Base-by-base conservation (phyloP, 1,140 invertebrate species). In the Diploscapter pachys region DNA sequence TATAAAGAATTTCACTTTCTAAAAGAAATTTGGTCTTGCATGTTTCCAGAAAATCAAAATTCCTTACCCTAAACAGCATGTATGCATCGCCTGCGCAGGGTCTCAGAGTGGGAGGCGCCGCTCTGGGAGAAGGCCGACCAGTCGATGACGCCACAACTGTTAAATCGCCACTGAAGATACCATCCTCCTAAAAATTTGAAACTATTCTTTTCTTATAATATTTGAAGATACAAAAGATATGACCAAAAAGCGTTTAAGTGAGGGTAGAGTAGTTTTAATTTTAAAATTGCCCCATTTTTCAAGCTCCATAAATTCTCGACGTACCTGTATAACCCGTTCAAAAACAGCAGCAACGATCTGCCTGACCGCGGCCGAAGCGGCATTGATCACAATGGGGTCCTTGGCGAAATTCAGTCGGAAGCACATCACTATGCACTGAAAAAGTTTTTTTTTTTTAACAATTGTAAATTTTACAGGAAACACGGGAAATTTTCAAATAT, bases 331-430 rank as follows among this genome's bases (percentile, higher is more conserved):
- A 11, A 96, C 94, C 72, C 96, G 88, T 86, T 99, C 96, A 89
- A 98, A 98, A 0, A 99, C 94, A 62, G 94, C 88, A 61, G 93
- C 93, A n/a, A 98, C 94, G 62, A 98, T 87, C 85, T 99, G 96
- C 63, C 96, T 88, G 4, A 98, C 93, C 50, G 95, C 97, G 8
- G 96, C 96, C 51, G 94, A 94, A 3, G 96, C 95, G 62, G 95
- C 96, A 85, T 98, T 98, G 52, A 94, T 93, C 61, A 94, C 95
- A 71, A 92, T 94, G 49, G 91, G 90, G 89, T 98, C 92, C 89
- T 96, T 93, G 5, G 93, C 91, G 83, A 95, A 94, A 86, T 98
- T 94, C 76, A 98, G 90, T 5, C 94, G 91, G 86, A 98, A 95
- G 87, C 95, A 97, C 72, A 98, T 88, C 31, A 97, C 95, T 82